These are phyloP conservation scores for Aplodontia rufa DNA, from an alignment of 2,113 vertebrate species.

Conservation along the genomic window DNA sequence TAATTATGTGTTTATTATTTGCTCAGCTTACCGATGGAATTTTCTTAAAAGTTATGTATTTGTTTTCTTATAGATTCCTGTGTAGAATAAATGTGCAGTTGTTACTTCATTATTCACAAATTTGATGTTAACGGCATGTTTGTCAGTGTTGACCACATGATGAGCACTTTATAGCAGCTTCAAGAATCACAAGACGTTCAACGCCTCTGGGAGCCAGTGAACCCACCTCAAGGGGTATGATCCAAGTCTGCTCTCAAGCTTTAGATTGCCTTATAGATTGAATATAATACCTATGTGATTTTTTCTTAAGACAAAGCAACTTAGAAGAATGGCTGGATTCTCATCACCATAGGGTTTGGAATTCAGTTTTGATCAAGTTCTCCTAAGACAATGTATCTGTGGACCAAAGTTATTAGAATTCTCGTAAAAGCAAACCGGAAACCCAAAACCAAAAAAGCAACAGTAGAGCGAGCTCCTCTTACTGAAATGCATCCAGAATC, in stretches of 20 bases:
- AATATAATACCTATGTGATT: neutral
- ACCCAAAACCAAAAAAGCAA: neutral
- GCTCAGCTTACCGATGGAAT: neutral
- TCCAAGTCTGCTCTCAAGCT: neutral
- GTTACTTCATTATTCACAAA: neutral
- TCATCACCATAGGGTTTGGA: neutral
- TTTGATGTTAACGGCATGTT: neutral
- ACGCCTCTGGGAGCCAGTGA: neutral
- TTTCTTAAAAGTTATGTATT: neutral
- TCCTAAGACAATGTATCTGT: neutral
- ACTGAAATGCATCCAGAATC: neutral
- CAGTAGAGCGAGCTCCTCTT: neutral
- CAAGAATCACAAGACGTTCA: neutral
- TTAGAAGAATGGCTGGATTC: neutral
- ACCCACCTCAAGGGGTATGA: neutral
- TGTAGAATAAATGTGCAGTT: neutral
- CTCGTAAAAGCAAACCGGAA: neutral
- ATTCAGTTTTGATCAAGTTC: neutral
- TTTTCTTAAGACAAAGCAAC: neutral
- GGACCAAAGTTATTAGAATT: neutral
- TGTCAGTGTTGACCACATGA: neutral
- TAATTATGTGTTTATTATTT: neutral
- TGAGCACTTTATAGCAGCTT: neutral
- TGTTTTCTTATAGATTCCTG: neutral
- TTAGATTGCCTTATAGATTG: neutral